Evolutionary conservation across 2,113 vertebrate genomes (phyloP), one percentile per base, ranked within the genome.

Genomic region (Centropus unirufus): DNA sequence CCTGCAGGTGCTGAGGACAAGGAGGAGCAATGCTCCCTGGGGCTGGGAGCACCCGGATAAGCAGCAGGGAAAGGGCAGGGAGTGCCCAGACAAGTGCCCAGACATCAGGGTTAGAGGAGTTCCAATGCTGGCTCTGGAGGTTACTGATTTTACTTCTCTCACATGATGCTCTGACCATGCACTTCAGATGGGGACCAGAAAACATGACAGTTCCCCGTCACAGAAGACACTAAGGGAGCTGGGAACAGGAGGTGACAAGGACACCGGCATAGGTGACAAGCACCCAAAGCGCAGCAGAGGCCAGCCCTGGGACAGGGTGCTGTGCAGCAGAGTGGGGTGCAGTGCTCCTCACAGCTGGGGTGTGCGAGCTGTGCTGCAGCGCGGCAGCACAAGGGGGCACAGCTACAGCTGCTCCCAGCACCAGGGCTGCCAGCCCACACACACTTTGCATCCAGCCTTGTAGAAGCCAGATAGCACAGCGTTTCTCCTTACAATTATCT

Each of bases 151-250:
- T 74, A 21, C 58, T 76, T 5, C 68, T 30, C 15, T 59, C 8
- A 58, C 46, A 34, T 30, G 15, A 1, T 2, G 7, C 29, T 52
- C 36, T 66, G 39, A 22, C 14, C 0, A 0, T 11, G 29, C 6
- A 5, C 3, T 3, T 8, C 16, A 36, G 10, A 19, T 0, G 1
- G 6, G 29, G 21, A 19, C 39, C 62, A 47, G 58, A 26, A 51
- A 47, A 61, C 36, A 36, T 36, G 36, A 36, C 36, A 36, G 12
- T 10, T 72, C 16, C 18, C 2, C 1, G 0, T 16, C 51, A 21
- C 30, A 42, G 49, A 54, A 63, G 36, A 36, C 0, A 1, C 23
- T 6, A 17, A 64, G 24, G 64, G 10, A 73, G 5, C 5, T 4
- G 3, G 22, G 34, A 87, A 44, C 30, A 64, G 54, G 17, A 58